These are phyloP conservation scores for Polydesmus complanatus DNA, from an alignment of 2,888 invertebrate species.

Conservation along the genomic window DNA sequence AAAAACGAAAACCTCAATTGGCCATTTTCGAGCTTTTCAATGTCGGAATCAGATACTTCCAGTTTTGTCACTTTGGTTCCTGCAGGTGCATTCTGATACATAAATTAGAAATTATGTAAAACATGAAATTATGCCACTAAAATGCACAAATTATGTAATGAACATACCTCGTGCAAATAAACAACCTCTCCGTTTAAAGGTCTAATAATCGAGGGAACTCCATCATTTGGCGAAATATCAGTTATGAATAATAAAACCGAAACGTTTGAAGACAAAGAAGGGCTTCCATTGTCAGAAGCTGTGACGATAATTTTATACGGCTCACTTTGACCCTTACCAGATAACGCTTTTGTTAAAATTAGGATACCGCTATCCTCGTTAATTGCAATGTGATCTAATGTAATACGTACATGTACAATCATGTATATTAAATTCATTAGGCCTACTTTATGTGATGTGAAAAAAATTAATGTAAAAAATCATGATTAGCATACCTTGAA, in stretches of 20 bases:
- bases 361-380: conserved; percentile 52
- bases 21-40: conserved; percentile 58
- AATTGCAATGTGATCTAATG: conserved; percentile 51
- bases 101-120: background rate
- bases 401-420: background rate
- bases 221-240: conserved; percentile 66
- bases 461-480: background rate
- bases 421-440: background rate
- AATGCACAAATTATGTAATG: background rate
- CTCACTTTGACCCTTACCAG: conserved; percentile 59
- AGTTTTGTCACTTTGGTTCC: conserved; percentile 62
- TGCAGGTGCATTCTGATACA: conserved; percentile 49
- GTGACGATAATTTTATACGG: conserved; percentile 53
- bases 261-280: conserved; percentile 43
- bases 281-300: conserved; percentile 52
- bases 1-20: conserved; percentile 55
- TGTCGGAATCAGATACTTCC: conserved; percentile 61
- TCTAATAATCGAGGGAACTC: conserved; percentile 57
- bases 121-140: conserved; percentile 1
- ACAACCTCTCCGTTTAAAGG: conserved; percentile 56
- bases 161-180: conserved; percentile 48
- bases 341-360: conserved; percentile 47
- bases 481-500: conserved; percentile 6
- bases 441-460: background rate
- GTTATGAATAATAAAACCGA: conserved; percentile 45